Evolutionary conservation across 2,113 vertebrate species (phyloP), one percentile per base, ranked within the genome.

Genomic region (Amazona guildingii): DNA sequence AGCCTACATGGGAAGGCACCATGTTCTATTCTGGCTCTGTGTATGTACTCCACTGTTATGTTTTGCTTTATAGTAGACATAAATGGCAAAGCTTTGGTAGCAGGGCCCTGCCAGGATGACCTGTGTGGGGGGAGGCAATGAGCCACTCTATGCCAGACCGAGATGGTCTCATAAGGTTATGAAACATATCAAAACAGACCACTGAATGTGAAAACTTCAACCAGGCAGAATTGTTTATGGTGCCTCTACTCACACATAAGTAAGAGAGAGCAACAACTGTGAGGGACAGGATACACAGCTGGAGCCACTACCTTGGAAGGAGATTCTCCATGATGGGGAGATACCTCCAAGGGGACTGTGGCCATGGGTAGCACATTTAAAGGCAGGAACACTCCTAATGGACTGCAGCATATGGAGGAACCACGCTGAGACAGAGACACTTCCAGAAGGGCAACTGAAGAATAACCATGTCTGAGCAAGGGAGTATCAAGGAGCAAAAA

Each of bases 151-250:
- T 54, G 6, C 10, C 7, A 20, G 28, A 49, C 24, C 14, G 41
- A 52, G 27, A n/a, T 0, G 0, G 16, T 39, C 61, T n/a, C 25
- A 25, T 23, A 41, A 66, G 8, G 4, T 11, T 63, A 19, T 54
- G 43, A 75, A 88, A 72, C 5, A n/a, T 10, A 52, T 31, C 12
- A 35, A 74, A 59, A 43, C 17, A 48, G 9, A 8, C 6, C 19
- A 11, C 0, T 25, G 29, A 25, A 25, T 20, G 23, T 10, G 57
- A 72, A 54, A 91, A 75, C 61, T 73, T 72, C 39, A 69, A 17
- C 3, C 23, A 55, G 18, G 5, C 35, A 33, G 27, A 76, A 21
- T 9, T 79, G 2, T 2, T 85, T 20, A 19, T 44, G 9, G 17
- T n/a, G 11, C 4, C 5, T 73, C 27, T 62, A 43, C 29, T 66